Conservation (phyloP, 2,888 invertebrate species). For the Stegana nigrithorax region DNA sequence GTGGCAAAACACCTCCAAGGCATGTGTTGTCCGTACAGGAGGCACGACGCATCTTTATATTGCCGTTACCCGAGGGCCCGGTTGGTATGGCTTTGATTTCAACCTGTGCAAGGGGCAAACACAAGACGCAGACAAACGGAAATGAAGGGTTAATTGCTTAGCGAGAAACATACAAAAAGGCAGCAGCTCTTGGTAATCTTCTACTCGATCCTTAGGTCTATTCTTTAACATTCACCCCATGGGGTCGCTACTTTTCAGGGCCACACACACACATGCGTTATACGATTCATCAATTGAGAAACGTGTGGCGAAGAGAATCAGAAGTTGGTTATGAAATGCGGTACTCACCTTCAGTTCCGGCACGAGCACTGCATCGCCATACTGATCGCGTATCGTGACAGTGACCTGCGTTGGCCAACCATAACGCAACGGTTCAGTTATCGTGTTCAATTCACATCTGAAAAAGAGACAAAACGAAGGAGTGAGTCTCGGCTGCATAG, state of each 20-base stretch:
- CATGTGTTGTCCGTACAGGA: constrained; percentile 55
- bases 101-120: constrained; percentile 40
- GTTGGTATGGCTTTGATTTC: constrained; percentile 68
- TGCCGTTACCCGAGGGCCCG: constrained; percentile 60
- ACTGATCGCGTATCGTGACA: constrained; percentile 88
- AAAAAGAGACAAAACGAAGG: background rate
- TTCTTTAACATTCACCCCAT: too few species aligned
- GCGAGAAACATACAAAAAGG: too few species aligned
- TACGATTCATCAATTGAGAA: too few species aligned
- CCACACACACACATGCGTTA: too few species aligned
- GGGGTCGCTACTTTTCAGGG: too few species aligned
- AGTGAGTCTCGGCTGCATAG: too few species aligned
- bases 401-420: constrained; percentile 88
- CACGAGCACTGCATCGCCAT: constrained; percentile 87
- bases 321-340: too few species aligned
- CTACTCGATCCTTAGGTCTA: too few species aligned
- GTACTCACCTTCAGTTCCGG: constrained; percentile 82
- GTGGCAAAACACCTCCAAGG: constrained; percentile 63
- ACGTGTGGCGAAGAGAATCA: too few species aligned
- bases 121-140: too few species aligned
- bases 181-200: too few species aligned
- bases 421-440: constrained; percentile 78
- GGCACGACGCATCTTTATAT: constrained; percentile 62
- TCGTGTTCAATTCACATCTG: constrained; percentile 85
- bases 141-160: too few species aligned